Evolutionary conservation across 2,113 vertebrate species (phyloP), one percentile per base, ranked within the genome.

Genomic region (Piliocolobus tephrosceles): DNA sequence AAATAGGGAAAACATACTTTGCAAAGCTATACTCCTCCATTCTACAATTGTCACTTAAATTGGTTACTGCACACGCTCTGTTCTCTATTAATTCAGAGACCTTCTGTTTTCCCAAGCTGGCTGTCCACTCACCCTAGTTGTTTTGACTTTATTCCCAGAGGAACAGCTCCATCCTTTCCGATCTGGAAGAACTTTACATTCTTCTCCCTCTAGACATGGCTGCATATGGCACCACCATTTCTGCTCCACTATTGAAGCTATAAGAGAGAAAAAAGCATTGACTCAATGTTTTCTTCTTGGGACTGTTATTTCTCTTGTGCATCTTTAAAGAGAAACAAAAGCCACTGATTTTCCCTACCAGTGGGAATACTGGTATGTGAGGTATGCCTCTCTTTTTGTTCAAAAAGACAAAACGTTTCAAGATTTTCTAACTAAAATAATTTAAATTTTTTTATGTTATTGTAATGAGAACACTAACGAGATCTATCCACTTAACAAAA

Each of bases 181-280:
- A 98, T 99, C 99, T 43, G 99, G 99, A 97, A 99, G 99, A 87
- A 99, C 99, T 99, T 99, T 99, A 98, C 99, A 99, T 98, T 99
- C 99, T 95, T 99, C 99, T 96, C 99, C 99, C 92, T 99, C 99
- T 97, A 99, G 99, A 98, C 99, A 99, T 40, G 99, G 99, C 73
- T 99, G 99, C 99, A 99, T 99, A 95, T 99, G 99, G 98, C 99
- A 99, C 99, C 99, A 99, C 99, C 99, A 99, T 98, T 99, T 99
- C 99, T 99, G 99, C 98, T 99, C 99, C 98, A 99, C 99, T 98
- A 99, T 99, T n/a, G 99, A 99, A 97, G 99, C 99, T 99, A 81
- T 8, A 79, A 92, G 20, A 98, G 38, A 97, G 81, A 95, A 75
- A 40, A 98, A 78, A 86, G 47, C 13, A 20, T 40, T 32, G 45